Evolutionary conservation across 2,888 invertebrate species (phyloP), one percentile per base, ranked within the genome.

Genomic region (Microdon myrmicae): DNA sequence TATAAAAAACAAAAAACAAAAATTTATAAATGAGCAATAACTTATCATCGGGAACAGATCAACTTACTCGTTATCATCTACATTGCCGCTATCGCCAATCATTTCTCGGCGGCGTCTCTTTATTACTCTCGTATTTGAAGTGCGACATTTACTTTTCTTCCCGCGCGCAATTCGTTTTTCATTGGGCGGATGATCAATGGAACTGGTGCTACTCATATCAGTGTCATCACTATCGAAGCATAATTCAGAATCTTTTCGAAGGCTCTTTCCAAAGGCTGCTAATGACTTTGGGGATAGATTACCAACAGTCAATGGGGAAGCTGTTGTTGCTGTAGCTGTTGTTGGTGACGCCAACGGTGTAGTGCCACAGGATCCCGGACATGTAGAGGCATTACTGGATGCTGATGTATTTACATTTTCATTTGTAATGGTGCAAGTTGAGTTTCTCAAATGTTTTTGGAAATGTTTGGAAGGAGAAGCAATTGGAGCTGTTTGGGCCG

Each of bases 201-300:
- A 78, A 43, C 78, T 79, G 14, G 78, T 76, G 64, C 78, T 79
- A 44, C 79, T 79, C 72, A 76, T 74, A 32, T 79, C 79, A 0
- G 79, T 79, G 35, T 78, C 78, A 68, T 79, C 79, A 48, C 78
- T 79, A 4, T 79, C 79, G 23, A 74, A 74, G 39, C 75, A 64
- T 72, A 28, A 54, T 16, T 66, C 66, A 10, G 54, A 66, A 14
- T 73, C 74, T 2, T 71, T 71, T 12, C 72, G 68, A 10, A 73
- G 22, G 44, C 72, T 75, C 22, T 68, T 61, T 4, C 56, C 60
- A 10, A 68, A 59, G 1, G 56, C 45, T 16, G 67, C 70, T 2
- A 74, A 68, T 0, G 73, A 70, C 31, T 77, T 76, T 1, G 73
- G 68, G 2, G 75, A 72, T 14, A 72, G 51, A 51, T 60, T 31